Evolutionary conservation across 1,140 invertebrate species (phyloP).

Genomic region (Apolygus lucorum): DNA sequence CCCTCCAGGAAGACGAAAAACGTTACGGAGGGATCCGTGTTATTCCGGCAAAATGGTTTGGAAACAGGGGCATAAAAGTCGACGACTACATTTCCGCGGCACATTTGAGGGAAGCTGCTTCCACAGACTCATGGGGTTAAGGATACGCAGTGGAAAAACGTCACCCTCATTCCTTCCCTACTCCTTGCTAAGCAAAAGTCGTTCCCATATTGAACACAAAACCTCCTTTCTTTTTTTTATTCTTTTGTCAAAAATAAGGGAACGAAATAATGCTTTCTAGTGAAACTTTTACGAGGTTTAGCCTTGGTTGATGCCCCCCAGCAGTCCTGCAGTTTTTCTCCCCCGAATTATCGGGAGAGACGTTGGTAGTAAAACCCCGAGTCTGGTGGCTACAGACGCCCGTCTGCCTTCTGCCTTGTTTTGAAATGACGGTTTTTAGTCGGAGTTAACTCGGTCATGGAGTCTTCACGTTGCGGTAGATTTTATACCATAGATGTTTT

Average conservation of each 20-base stretch:
- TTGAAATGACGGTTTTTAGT: too few relatives aligned
- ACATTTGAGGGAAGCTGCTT: conserved; percentile 6
- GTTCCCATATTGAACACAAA: conserved; percentile 2
- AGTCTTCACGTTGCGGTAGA: too few relatives aligned
- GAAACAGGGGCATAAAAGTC: conserved; percentile 15
- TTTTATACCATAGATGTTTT: too few relatives aligned
- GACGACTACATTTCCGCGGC: conserved; percentile 14
- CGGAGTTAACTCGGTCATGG: too few relatives aligned
- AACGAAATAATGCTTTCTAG: background rate
- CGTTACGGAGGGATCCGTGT: background rate
- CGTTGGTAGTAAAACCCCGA: too few relatives aligned
- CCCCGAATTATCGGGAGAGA: too few relatives aligned
- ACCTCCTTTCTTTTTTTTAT: background rate
- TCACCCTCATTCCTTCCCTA: background rate
- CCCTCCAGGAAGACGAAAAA: background rate
- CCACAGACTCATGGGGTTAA: background rate
- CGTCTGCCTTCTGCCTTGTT: too few relatives aligned
- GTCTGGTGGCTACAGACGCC: too few relatives aligned
- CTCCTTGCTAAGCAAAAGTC: too few relatives aligned
- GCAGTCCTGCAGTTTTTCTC: too few relatives aligned
- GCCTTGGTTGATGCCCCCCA: too few relatives aligned
- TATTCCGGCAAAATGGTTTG: conserved; percentile 15
- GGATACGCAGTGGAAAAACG: background rate
- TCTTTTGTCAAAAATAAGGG: background rate
- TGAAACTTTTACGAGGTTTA: conserved; percentile 8